Percentiles rank a stretch among this genome's conserved stretches.
These are phyloP conservation scores for Andrena fulva DNA, from an alignment of 2,888 invertebrate genomes.

Conservation along the genomic window DNA sequence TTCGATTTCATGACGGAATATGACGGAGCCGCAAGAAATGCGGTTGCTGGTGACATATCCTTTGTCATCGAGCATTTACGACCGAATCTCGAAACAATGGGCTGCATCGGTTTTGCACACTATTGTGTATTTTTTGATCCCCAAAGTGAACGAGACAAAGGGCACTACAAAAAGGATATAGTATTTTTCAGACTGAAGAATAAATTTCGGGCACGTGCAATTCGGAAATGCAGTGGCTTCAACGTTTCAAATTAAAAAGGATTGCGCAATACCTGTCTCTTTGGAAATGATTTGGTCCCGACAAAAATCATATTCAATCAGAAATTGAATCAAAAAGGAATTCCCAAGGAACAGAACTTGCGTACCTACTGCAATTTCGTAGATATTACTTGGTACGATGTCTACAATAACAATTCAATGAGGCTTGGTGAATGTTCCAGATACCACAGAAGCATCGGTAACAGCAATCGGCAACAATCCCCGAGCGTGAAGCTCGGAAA, in stretches of 20 bases:
- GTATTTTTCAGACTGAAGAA: background rate
- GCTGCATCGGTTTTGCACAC: background rate
- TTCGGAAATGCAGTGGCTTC: background rate
- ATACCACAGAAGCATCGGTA: background rate
- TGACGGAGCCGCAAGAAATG: slow-evolving; percentile 16
- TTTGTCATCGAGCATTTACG: slow-evolving; percentile 35
- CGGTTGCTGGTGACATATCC: background rate
- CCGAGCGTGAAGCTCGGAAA: slow-evolving; percentile 54
- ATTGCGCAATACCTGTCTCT: background rate
- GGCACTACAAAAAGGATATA: background rate
- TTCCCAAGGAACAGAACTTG: too few species aligned
- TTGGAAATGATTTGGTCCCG: too few species aligned
- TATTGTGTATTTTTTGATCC: slow-evolving; percentile 11
- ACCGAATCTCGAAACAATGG: slow-evolving; percentile 30
- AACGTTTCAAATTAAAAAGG: background rate
- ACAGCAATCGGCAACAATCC: slow-evolving; percentile 18
- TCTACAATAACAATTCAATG: background rate
- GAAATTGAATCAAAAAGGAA: too few species aligned
- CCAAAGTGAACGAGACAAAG: slow-evolving; percentile 14
- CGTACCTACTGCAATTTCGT: background rate
- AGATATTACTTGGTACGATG: background rate
- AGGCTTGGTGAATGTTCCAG: background rate
- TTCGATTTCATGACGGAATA: background rate
- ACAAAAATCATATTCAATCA: too few species aligned
- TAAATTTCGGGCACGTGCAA: background rate